Conservation (phyloP, 2,888 invertebrate species). For the Netelia melanura region DNA sequence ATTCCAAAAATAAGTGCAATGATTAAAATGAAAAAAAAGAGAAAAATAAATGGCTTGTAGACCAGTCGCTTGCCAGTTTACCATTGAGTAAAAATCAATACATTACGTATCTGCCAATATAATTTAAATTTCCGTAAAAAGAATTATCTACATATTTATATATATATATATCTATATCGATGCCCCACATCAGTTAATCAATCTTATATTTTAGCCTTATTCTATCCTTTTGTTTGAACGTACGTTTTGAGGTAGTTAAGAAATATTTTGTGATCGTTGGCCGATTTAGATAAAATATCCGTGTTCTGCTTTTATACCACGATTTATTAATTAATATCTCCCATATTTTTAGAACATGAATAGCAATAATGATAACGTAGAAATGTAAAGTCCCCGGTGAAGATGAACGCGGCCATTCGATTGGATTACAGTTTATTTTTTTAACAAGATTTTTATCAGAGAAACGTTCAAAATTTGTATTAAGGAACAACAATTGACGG, state of each 20-base stretch:
- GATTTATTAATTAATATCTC: slow-evolving; percentile 44
- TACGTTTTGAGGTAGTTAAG: slow-evolving; percentile 27
- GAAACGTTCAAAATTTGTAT: neutral
- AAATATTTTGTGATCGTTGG: slow-evolving; percentile 10
- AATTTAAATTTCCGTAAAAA: neutral
- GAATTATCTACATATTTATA: neutral
- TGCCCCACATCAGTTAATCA: neutral
- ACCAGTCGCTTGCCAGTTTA: slow-evolving; percentile 3
- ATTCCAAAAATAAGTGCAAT: neutral
- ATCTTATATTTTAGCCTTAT: slow-evolving; percentile 23
- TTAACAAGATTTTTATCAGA: neutral
- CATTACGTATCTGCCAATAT: slow-evolving; percentile 4
- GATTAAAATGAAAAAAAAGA: neutral
- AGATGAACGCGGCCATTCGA: slow-evolving; percentile 51
- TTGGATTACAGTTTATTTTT: slow-evolving; percentile 38
- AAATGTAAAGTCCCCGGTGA: neutral
- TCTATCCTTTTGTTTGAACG: neutral
- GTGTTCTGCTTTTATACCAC: slow-evolving; percentile 21
- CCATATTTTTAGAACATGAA: slow-evolving; percentile 12
- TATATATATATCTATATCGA: no score
- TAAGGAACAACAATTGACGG: neutral
- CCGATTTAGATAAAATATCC: slow-evolving; percentile 35
- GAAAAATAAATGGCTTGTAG: slow-evolving; percentile 9
- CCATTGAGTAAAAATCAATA: neutral
- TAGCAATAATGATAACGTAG: slow-evolving; percentile 8